These are phyloP conservation scores for Trichomalopsis sarcophagae DNA, from an alignment of 1,140 invertebrate species.

Conservation along the genomic window DNA sequence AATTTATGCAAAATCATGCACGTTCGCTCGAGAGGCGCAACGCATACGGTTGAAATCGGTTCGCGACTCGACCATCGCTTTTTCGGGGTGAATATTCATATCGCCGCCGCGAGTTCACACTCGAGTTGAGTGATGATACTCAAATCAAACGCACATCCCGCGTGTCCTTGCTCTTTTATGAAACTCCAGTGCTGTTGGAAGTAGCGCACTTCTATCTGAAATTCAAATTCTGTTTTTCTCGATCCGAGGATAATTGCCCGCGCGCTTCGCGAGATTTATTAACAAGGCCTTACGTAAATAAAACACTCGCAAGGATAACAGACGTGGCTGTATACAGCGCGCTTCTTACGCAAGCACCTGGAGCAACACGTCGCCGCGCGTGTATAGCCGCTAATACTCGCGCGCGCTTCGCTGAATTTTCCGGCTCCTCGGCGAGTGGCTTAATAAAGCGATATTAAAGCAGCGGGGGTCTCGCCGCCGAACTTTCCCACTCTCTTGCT, in stretches of 20 bases:
- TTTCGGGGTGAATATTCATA: background rate
- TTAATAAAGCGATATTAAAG: constrained; percentile 74
- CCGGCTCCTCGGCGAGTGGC: constrained; percentile 61
- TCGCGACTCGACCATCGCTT: background rate
- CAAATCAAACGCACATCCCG: background rate
- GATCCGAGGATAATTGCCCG: background rate
- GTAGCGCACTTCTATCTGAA: background rate
- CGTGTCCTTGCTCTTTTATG: background rate
- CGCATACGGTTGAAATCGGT: constrained; percentile 45
- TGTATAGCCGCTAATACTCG: background rate
- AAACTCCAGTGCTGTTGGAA: background rate
- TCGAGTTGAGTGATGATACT: background rate
- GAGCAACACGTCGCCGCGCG: background rate
- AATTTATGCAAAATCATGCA: constrained; percentile 68
- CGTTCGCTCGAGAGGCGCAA: constrained; percentile 15
- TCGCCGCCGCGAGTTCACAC: background rate
- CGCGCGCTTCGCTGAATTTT: constrained; percentile 40
- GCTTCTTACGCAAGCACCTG: background rate
- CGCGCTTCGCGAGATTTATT: background rate
- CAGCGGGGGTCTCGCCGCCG: constrained; percentile 60
- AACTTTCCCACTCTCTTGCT: constrained; percentile 25
- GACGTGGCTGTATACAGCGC: background rate
- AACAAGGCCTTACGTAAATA: background rate
- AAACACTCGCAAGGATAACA: background rate
- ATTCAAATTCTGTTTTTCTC: background rate